Percentiles rank a stretch among this genome's conserved stretches.
phyloP scores from a whole-genome alignment of 1,140 invertebrate species.

The silkworm (Bombyx mori) region ASM3026992v2 NC_085110.1:11026001-11026500 shows the following conservation, averaged over 20 bases:
- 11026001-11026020: constrained; percentile 91
- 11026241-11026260: constrained; percentile 70
- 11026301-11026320: constrained; percentile 74
- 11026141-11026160: constrained; percentile 81
- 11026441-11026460: constrained; percentile 92
- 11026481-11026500: constrained; percentile 84
- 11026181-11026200: not conserved
- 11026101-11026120: constrained; percentile 80
- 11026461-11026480: constrained; percentile 89
- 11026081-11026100: constrained; percentile 79
- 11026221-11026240: constrained; percentile 37
- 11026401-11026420: constrained; percentile 95
- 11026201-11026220: not conserved
- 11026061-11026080: constrained; percentile 80
- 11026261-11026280: constrained; percentile 77
- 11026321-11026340: constrained; percentile 82
- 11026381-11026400: constrained; percentile 97
- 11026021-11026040: constrained; percentile 90
- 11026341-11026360: constrained; percentile 83
- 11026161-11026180: constrained; percentile 3
- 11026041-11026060: constrained; percentile 82
- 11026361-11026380: constrained; percentile 89
- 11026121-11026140: constrained; percentile 81
- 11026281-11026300: constrained; percentile 76
- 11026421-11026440: constrained; percentile 92